Conservation (phyloP, 1,140 invertebrate genomes). For the Calliphora vicina region DNA sequence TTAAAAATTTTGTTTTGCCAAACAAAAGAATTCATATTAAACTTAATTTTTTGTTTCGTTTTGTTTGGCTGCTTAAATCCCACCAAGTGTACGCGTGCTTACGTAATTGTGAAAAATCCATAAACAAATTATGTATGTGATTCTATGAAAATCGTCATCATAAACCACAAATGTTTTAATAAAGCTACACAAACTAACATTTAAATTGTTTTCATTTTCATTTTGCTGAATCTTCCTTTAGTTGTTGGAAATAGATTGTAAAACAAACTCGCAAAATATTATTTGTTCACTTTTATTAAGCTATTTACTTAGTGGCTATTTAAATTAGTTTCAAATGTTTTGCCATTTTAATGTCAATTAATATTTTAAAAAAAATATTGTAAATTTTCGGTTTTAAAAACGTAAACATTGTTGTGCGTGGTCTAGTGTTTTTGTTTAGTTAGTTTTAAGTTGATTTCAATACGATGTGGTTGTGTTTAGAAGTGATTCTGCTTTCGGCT, state of each 20-base stretch:
- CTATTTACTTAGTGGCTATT: no score
- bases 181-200: no score
- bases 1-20: neutral
- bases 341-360: neutral
- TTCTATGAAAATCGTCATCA: neutral
- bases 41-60: neutral
- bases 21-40: slow-evolving; percentile 18
- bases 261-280: no score
- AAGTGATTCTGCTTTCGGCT: neutral
- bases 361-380: no score
- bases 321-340: neutral
- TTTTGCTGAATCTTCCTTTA: neutral
- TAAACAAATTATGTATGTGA: slow-evolving; percentile 22
- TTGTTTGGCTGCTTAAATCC: neutral
- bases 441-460: neutral
- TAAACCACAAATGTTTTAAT: no score
- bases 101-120: slow-evolving; percentile 46
- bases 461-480: slow-evolving; percentile 35
- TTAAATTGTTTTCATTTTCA: neutral
- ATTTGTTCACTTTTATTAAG: no score
- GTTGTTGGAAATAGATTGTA: no score
- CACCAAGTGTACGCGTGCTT: slow-evolving; percentile 39
- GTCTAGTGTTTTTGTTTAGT: neutral
- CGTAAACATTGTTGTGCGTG: no score
- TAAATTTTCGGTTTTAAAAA: no score